Base-by-base conservation (phyloP, 2,797 vertebrate genomes). In the Lacerta viridis region DNA sequence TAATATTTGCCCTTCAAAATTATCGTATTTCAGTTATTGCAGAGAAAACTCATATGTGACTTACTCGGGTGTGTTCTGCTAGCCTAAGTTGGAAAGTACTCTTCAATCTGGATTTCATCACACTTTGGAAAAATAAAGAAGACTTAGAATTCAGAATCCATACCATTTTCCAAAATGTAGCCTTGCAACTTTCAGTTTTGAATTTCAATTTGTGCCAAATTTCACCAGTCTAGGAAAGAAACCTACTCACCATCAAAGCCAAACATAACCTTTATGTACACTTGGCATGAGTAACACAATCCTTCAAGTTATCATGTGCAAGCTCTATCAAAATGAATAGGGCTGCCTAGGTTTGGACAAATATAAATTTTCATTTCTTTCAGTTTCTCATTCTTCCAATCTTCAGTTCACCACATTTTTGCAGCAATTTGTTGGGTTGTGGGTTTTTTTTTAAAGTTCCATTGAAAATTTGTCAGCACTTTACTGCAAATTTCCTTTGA, bases 221-320 rank as follows among this genome's bases (percentile, higher is more conserved):
- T 77, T 43, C 36, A 64, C 5, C n/a, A 9, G 20, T 10, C 33
- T 61, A 13, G 25, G 3, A 27, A 11, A 33, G 23, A 4, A 55
- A 55, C 50, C 25, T 27, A 2, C 59, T 43, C 59, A 66, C 43
- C 1, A 87, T 0, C n/a, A 72, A 68, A 78, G 29, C 61, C 66
- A 7, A 80, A 0, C 27, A 61, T 41, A 69, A 8, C 50, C 50
- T 55, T 20, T 23, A n/a, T 46, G 29, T 83, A 6, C 18, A 20
- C 87, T 23, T 46, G 74, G 74, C 11, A 87, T 46, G 15, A 66
- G 88, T 86, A 84, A 39, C 4, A 25, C 7, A 83, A 39, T 33
- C 6, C 18, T 27, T 68, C 83, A 75, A 50, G 50, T 81, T 61
- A 7, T 18, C 59, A 5, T 33, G 61, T 43, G 55, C 27, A 77